phyloP scores from a whole-genome alignment of 2,797 vertebrate species.

The Pangasius sanitwongsei region DNA sequence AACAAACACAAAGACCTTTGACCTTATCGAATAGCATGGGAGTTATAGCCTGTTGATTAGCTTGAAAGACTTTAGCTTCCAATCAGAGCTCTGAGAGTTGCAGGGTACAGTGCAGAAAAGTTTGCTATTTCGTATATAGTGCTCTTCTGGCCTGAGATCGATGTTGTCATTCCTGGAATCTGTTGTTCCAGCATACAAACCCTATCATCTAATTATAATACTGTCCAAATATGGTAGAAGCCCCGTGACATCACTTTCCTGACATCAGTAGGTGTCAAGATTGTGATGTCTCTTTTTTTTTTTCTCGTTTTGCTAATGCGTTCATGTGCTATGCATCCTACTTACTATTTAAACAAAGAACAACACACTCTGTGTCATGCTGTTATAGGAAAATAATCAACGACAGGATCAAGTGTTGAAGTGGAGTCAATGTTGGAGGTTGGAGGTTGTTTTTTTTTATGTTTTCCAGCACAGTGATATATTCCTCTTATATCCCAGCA shows the following conservation, averaged over 20 bases:
- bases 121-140: neutral
- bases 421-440: neutral
- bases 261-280: neutral
- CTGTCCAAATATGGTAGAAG: neutral
- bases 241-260: neutral
- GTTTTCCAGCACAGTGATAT: neutral
- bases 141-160: neutral
- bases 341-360: too few relatives aligned
- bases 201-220: neutral
- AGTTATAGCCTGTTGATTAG: neutral
- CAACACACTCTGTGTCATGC: neutral
- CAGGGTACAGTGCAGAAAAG: neutral
- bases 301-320: neutral
- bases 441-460: neutral
- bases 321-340: neutral
- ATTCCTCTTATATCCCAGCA: neutral
- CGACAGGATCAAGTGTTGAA: neutral
- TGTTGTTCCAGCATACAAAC: neutral
- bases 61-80: neutral
- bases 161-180: neutral
- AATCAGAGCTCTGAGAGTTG: neutral
- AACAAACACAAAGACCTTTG: neutral
- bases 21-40: neutral
- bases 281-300: neutral
- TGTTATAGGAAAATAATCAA: neutral